These are phyloP conservation scores for Phyto melanocephala DNA, from an alignment of 2,888 invertebrate genomes.

Conservation along the genomic window DNA sequence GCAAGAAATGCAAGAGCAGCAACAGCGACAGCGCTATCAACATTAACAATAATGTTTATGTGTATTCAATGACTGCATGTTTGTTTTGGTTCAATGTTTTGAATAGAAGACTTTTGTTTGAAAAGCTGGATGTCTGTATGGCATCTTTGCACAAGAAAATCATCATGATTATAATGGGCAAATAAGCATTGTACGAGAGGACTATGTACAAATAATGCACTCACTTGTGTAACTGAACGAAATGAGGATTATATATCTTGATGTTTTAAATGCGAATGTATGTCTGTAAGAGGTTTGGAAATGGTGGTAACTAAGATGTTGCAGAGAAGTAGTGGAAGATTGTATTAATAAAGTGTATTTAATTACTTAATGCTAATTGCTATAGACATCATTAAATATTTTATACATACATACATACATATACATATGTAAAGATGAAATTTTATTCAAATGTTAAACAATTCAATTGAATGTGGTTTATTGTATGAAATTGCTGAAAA, in stretches of 20 bases:
- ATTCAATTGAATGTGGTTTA: constrained; percentile 35
- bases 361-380: constrained; percentile 53
- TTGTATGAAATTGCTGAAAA: background rate
- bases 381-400: constrained; percentile 53
- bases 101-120: constrained; percentile 7
- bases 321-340: background rate
- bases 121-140: background rate
- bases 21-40: background rate
- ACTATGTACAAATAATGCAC: constrained; percentile 1
- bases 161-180: constrained; percentile 36
- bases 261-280: background rate
- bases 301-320: background rate
- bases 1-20: background rate
- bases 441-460: constrained; percentile 19
- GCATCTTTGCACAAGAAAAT: constrained; percentile 31
- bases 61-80: constrained; percentile 36
- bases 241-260: constrained; percentile 6
- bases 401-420: background rate
- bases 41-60: background rate
- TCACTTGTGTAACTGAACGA: background rate
- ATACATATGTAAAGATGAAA: background rate
- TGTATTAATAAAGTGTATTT: constrained; percentile 51
- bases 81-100: constrained; percentile 11
- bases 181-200: background rate
- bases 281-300: background rate